Conservation (phyloP, 2,113 vertebrate genomes). For the Notarius quadriscutis region DNA sequence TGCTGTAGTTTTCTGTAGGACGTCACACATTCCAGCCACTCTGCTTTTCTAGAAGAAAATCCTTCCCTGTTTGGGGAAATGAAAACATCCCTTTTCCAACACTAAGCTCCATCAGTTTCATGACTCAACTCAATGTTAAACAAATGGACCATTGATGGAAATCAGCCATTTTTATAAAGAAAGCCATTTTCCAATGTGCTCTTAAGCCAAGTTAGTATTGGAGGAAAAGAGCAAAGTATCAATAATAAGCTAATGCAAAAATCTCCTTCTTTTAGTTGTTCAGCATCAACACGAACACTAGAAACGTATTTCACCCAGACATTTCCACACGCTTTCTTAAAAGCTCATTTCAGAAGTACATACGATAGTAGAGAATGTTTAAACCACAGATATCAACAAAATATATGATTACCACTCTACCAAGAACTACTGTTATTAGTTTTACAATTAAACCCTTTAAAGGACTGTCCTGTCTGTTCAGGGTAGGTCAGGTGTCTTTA, state of each 20-base stretch:
- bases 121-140: not conserved
- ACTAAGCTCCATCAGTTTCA: constrained; percentile 34
- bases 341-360: not conserved
- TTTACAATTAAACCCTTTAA: not conserved
- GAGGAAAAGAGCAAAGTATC: constrained; percentile 8
- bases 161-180: not conserved
- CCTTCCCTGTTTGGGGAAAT: constrained; percentile 28
- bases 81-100: constrained; percentile 52
- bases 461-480: not conserved
- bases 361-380: not conserved
- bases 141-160: not conserved
- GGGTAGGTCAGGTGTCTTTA: not conserved
- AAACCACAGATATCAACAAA: not conserved
- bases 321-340: not conserved
- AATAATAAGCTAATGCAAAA: not conserved
- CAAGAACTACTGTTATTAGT: not conserved
- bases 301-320: not conserved
- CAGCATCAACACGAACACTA: not conserved
- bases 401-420: not conserved
- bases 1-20: not conserved
- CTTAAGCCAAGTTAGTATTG: not conserved
- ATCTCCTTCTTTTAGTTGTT: not conserved
- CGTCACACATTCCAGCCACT: constrained; percentile 40
- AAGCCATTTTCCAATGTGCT: constrained; percentile 17
- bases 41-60: constrained; percentile 3